These are phyloP conservation scores for Lysandra bellargus DNA, from an alignment of 2,888 invertebrate species.

Conservation along the genomic window DNA sequence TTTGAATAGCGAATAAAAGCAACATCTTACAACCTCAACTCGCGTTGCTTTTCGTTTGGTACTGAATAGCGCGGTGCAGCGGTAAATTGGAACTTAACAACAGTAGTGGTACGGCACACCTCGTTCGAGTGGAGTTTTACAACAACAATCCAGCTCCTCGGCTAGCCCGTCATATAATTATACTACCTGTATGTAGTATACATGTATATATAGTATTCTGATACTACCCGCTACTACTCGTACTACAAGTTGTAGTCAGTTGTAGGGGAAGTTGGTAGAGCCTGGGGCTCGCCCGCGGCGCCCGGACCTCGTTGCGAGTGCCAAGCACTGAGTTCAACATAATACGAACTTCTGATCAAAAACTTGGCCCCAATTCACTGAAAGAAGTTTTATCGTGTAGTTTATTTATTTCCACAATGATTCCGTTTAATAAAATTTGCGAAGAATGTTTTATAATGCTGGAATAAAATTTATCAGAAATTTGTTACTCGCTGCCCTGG, in stretches of 20 bases:
- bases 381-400: not conserved
- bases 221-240: not conserved
- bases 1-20: too few relatives aligned
- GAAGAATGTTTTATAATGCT: not conserved
- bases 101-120: too few relatives aligned
- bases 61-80: too few relatives aligned
- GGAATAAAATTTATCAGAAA: not conserved
- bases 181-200: not conserved
- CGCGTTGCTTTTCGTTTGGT: too few relatives aligned
- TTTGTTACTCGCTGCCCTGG: not conserved
- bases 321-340: not conserved
- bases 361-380: not conserved
- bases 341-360: not conserved
- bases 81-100: too few relatives aligned
- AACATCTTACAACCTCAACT: too few relatives aligned
- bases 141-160: not conserved
- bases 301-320: not conserved
- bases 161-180: not conserved
- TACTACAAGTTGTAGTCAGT: conserved; percentile 2
- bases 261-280: not conserved
- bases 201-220: too few relatives aligned
- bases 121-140: too few relatives aligned
- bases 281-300: not conserved
- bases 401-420: not conserved
- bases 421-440: not conserved